These are phyloP conservation scores for Chanos chanos DNA, from an alignment of 2,797 vertebrate species.

Conservation along the genomic window DNA sequence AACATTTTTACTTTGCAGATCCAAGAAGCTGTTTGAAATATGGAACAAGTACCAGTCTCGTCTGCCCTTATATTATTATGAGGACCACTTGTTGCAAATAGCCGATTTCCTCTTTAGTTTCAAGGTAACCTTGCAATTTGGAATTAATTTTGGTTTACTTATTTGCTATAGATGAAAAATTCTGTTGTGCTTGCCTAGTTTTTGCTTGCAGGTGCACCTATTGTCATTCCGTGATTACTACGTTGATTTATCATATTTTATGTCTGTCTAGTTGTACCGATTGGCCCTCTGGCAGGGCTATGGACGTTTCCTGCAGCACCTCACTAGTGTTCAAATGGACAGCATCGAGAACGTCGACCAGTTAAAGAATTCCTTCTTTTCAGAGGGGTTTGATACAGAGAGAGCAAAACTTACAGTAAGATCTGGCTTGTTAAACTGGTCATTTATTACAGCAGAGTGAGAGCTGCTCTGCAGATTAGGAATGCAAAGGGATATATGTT, in stretches of 20 bases:
- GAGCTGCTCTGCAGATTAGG: not conserved
- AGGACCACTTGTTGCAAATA: conserved; percentile 79
- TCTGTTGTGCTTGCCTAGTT: not conserved
- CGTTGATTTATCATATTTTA: not conserved
- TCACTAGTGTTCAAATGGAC: conserved; percentile 61
- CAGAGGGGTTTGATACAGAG: conserved; percentile 75
- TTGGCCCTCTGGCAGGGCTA: conserved; percentile 87
- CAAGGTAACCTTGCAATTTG: conserved; percentile 72
- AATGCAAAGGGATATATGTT: not conserved
- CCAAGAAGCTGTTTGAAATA: conserved; percentile 79
- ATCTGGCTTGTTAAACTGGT: not conserved
- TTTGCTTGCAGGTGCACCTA: not conserved
- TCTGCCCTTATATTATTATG: conserved; percentile 79
- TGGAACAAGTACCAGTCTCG: conserved; percentile 85
- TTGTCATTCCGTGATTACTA: not conserved
- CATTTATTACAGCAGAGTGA: not conserved
- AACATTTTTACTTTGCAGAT: conserved; percentile 68
- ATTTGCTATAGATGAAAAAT: not conserved
- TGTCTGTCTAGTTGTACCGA: conserved; percentile 76
- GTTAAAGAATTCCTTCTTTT: conserved; percentile 81
- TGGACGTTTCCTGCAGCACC: conserved; percentile 75
- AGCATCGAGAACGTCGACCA: conserved; percentile 68
- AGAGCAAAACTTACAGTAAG: conserved; percentile 71
- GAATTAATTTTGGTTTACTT: not conserved
- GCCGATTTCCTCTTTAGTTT: conserved; percentile 82